Conservation (phyloP, 2,888 invertebrate genomes). For the Drosophila paramelanica region DNA sequence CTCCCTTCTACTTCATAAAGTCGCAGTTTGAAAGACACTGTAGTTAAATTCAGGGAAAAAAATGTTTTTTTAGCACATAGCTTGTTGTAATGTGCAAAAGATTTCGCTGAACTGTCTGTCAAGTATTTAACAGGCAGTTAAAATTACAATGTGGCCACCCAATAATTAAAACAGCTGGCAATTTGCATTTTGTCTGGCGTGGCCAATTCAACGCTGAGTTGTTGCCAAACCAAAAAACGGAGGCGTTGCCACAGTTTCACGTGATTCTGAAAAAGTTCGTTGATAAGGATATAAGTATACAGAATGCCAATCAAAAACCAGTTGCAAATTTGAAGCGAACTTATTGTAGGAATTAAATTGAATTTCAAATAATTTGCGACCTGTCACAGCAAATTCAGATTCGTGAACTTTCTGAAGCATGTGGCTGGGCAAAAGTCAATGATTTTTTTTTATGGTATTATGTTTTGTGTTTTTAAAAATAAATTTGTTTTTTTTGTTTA, state of each 20-base stretch:
- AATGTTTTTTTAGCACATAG: too few species aligned
- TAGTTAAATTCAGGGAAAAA: too few species aligned
- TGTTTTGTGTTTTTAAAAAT: too few species aligned
- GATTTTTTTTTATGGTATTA: constrained; percentile 2
- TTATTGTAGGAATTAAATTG: neutral
- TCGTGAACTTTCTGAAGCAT: constrained; percentile 39
- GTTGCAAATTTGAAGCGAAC: constrained; percentile 18
- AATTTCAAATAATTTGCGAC: neutral
- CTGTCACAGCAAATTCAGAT: constrained; percentile 1
- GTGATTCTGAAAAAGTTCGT: neutral
- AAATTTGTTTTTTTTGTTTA: too few species aligned
- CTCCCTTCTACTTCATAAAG: too few species aligned
- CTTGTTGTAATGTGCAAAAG: too few species aligned
- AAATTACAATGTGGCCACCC: neutral
- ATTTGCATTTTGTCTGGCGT: too few species aligned
- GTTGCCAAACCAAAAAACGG: neutral
- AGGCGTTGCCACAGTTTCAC: neutral
- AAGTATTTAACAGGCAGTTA: neutral
- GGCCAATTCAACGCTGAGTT: neutral
- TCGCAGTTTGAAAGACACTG: too few species aligned
- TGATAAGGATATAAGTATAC: too few species aligned
- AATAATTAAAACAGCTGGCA: neutral
- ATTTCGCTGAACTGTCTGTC: too few species aligned
- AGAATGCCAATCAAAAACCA: neutral
- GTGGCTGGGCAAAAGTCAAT: constrained; percentile 43